These are phyloP conservation scores for Eulimnadia texana DNA, from an alignment of 1,140 invertebrate species.

Conservation along the genomic window DNA sequence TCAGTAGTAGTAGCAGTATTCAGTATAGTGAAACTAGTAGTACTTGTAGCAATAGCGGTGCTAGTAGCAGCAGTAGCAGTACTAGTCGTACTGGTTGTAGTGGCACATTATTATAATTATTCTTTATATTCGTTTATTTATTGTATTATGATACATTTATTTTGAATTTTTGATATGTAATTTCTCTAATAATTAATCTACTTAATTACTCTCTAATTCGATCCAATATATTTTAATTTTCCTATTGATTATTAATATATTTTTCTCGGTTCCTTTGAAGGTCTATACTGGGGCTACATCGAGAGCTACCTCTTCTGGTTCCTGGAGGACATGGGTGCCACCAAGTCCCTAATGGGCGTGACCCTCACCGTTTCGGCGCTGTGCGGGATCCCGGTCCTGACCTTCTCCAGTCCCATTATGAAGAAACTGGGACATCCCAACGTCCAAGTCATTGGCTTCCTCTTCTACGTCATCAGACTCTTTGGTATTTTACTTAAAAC, in stretches of 20 bases:
- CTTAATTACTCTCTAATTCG: neutral
- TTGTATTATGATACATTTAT: too few species aligned
- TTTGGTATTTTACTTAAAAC: constrained; percentile 37
- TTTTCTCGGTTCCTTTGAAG: constrained; percentile 37
- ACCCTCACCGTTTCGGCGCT: constrained; percentile 64
- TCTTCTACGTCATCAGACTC: constrained; percentile 57
- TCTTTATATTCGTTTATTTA: too few species aligned
- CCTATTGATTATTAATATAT: neutral
- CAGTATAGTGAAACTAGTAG: too few species aligned
- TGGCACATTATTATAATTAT: too few species aligned
- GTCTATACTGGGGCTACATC: constrained; percentile 65
- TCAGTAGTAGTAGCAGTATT: too few species aligned
- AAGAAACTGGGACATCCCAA: constrained; percentile 61
- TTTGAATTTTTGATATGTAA: too few species aligned
- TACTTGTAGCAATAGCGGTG: too few species aligned
- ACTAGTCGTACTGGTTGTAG: too few species aligned
- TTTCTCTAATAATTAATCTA: too few species aligned
- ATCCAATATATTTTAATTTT: neutral
- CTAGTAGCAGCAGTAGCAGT: too few species aligned
- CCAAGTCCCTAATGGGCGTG: constrained; percentile 64
- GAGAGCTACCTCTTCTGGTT: constrained; percentile 79
- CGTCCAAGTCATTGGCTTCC: constrained; percentile 61
- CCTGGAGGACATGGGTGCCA: constrained; percentile 59
- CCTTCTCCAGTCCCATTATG: constrained; percentile 62
- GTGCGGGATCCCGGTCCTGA: constrained; percentile 58